Evolutionary conservation across 1,140 invertebrate species (phyloP), one percentile per base, ranked within the genome.

Genomic region (Euglossa dilemma): DNA sequence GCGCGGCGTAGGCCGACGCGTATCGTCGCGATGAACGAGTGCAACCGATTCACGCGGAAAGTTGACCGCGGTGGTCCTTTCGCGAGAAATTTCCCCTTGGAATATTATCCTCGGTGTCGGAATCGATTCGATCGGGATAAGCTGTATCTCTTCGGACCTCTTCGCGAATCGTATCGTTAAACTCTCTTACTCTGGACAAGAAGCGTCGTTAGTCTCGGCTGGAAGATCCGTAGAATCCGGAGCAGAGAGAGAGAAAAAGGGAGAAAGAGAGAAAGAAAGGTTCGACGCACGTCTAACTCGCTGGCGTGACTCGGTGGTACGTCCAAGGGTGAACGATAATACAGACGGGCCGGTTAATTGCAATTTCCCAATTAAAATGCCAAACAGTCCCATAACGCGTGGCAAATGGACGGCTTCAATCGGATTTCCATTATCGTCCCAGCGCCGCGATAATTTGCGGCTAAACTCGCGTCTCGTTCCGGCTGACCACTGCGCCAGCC

Each of bases 351-450:
- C 69, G 86, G 86, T 91, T 92, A 91, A 92, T 92, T 92, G 90
- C 88, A 88, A 92, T 92, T 92, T 92, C 80, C 88, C 90, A 92
- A 92, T 92, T 91, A 92, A 92, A 91, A 89, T 91, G 83, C 85
- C 90, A 91, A 92, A 91, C 91, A 87, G 85, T 61, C 59, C 75
- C 79, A 85, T 87, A 87, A 83, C 85, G 87, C 83, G 85, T 87
- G n/a, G 80, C 90, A 86, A 91, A 91, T 91, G 84, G 76, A 91
- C 86, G 87, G 87, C 85, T 90, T 90, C 89, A 91, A 91, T 92
- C 87, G 90, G 86, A 92, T 92, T 92, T 92, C 88, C 91, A 92
- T 92, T 92, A 92, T 90, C 88, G 89, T 85, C 67, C 86, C 76
- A 87, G 88, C 90, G 75, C 85, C 79, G 83, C 88, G 89, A 91